Evolutionary conservation across 2,797 vertebrate genomes (phyloP).

Genomic region (Antrozous pallidus): DNA sequence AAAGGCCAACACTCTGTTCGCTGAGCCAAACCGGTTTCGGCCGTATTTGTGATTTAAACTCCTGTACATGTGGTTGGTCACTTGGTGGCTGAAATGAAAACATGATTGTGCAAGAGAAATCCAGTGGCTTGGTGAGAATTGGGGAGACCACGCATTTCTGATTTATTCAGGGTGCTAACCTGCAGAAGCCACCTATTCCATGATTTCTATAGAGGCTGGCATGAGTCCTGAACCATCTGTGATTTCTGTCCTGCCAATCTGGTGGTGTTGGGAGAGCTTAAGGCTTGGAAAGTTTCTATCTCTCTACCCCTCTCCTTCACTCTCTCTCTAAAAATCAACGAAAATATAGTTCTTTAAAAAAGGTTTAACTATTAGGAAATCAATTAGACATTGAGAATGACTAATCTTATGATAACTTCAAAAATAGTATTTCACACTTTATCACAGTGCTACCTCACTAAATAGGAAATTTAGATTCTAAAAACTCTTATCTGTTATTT

Average conservation of each 20-base stretch:
- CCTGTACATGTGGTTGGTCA: not conserved
- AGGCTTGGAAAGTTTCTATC: slow-evolving; percentile 71
- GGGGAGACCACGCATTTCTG: not conserved
- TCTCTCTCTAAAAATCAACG: not conserved
- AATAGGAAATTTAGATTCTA: slow-evolving; percentile 14
- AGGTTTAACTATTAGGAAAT: slow-evolving; percentile 19
- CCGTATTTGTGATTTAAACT: slow-evolving; percentile 50
- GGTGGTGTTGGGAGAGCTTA: slow-evolving; percentile 74
- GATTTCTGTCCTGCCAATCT: slow-evolving; percentile 72
- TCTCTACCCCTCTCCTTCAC: not conserved
- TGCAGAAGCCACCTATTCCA: slow-evolving; percentile 76
- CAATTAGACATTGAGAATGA: not conserved
- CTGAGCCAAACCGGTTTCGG: no score
- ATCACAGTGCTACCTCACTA: not conserved
- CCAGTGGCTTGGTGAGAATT: not conserved
- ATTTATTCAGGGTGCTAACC: not conserved
- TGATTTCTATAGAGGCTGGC: slow-evolving; percentile 79
- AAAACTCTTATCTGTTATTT: slow-evolving; percentile 29
- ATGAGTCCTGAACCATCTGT: slow-evolving; percentile 77
- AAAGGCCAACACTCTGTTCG: no score
- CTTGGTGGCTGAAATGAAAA: not conserved
- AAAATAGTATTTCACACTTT: not conserved
- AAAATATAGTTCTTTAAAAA: not conserved
- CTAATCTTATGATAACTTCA: not conserved
- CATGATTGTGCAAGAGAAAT: not conserved